Percentiles rank a stretch among this genome's conserved stretches.
These are phyloP conservation scores for Dallia pectoralis DNA, from an alignment of 2,797 vertebrate genomes.

Conservation along the genomic window DNA sequence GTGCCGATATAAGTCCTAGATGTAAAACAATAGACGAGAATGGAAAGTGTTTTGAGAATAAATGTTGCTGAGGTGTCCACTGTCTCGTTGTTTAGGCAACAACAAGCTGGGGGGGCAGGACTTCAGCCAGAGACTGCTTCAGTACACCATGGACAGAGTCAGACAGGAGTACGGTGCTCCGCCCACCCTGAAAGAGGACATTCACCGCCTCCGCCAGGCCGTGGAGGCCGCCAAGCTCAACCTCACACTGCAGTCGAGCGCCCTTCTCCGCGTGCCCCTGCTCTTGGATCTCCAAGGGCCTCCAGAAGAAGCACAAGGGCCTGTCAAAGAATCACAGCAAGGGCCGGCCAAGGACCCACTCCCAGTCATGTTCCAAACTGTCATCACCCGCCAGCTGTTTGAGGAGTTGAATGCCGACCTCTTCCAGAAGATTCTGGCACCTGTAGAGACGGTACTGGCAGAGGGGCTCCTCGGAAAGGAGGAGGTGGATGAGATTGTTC, in stretches of 20 bases:
- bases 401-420: constrained; percentile 91
- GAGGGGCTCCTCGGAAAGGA: constrained; percentile 83
- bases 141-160: constrained; percentile 79
- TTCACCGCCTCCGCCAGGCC: constrained; percentile 86
- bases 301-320: constrained; percentile 36
- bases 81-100: constrained; percentile 71
- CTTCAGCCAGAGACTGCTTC: constrained; percentile 92
- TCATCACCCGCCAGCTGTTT: constrained; percentile 84
- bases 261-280: constrained; percentile 72
- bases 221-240: constrained; percentile 93
- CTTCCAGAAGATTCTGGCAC: constrained; percentile 92
- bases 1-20: too few species aligned
- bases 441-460: constrained; percentile 83
- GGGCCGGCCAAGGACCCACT: constrained; percentile 50
- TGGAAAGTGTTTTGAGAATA: too few species aligned
- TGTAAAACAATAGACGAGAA: too few species aligned
- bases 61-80: not conserved
- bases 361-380: constrained; percentile 75
- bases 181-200: constrained; percentile 86
- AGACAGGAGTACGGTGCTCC: constrained; percentile 74
- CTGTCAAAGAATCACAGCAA: constrained; percentile 21
- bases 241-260: constrained; percentile 79
- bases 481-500: constrained; percentile 94
- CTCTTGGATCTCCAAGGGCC: constrained; percentile 62
- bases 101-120: constrained; percentile 98